These are phyloP conservation scores for Orchesella flavescens DNA, from an alignment of 2,888 invertebrate species.

Conservation along the genomic window DNA sequence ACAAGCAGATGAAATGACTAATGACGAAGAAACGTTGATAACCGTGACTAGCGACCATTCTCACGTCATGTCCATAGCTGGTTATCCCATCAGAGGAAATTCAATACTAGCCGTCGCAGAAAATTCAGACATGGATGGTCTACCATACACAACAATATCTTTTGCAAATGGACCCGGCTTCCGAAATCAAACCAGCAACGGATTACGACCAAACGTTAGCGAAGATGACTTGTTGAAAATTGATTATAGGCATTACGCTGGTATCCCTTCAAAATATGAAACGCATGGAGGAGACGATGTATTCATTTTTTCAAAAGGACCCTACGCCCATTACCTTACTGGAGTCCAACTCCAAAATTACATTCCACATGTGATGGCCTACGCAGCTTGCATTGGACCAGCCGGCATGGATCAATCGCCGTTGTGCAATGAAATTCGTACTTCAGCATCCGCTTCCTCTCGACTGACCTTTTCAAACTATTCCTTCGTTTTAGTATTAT, in stretches of 20 bases:
- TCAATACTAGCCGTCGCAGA: conserved; percentile 68
- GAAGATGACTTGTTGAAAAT: conserved; percentile 32
- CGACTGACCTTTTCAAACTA: not conserved
- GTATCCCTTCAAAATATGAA: conserved; percentile 48
- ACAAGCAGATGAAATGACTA: conserved; percentile 79
- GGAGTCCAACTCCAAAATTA: conserved; percentile 77
- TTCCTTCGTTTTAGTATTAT: conserved; percentile 22
- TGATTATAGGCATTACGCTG: conserved; percentile 43
- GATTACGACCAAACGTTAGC: conserved; percentile 24
- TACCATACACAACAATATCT: conserved; percentile 84
- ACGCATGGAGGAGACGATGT: conserved; percentile 89
- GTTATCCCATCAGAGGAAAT: conserved; percentile 41
- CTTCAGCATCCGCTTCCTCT: conserved; percentile 21
- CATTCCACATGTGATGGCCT: conserved; percentile 85
- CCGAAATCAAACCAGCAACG: conserved; percentile 73
- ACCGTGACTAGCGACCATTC: conserved; percentile 87
- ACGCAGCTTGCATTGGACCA: conserved; percentile 83
- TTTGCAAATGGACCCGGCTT: conserved; percentile 86
- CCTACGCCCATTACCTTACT: conserved; percentile 86
- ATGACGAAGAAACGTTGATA: conserved; percentile 82
- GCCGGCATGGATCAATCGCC: conserved; percentile 37
- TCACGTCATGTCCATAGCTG: conserved; percentile 76
- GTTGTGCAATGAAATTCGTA: conserved; percentile 13
- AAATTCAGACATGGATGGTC: conserved; percentile 74
- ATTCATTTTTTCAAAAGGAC: conserved; percentile 86